Conservation (phyloP, 2,888 invertebrate genomes). For the Diarsia rubi region DNA sequence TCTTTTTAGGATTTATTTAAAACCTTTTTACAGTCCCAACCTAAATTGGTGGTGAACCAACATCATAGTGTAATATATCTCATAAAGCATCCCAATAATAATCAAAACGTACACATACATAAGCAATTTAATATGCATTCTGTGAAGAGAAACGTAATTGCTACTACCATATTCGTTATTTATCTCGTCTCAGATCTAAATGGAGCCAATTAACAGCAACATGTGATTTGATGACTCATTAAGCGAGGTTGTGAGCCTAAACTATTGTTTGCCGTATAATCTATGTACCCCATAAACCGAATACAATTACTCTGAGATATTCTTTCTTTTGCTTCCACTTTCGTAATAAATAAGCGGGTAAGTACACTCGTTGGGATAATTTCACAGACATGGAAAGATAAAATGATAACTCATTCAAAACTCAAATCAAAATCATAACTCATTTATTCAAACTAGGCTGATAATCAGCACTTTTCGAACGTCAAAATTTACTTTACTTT, state of each 20-base stretch:
- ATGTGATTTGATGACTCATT: conserved; percentile 19
- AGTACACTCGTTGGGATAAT: not conserved
- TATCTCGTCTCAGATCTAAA: conserved; percentile 31
- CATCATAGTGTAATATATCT: no score
- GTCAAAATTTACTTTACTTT: no score
- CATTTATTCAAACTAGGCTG: no score
- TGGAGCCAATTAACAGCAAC: conserved; percentile 14
- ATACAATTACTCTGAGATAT: conserved; percentile 3
- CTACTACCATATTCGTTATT: conserved; percentile 2
- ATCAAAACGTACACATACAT: not conserved
- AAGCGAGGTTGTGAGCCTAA: conserved; percentile 14
- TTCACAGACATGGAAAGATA: not conserved
- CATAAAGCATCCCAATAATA: not conserved
- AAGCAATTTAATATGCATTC: not conserved
- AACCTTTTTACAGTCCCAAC: no score
- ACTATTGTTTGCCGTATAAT: conserved; percentile 1
- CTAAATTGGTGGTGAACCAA: no score
- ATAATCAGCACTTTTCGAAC: no score
- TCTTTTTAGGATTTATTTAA: not conserved
- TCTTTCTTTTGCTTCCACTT: conserved; percentile 23
- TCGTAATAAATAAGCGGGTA: not conserved
- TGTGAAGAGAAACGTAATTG: conserved; percentile 9
- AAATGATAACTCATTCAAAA: no score
- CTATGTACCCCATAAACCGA: not conserved
- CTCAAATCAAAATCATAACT: no score